Base-by-base conservation (phyloP, 2,888 invertebrate species). In the Agrilus cyanescens region DNA sequence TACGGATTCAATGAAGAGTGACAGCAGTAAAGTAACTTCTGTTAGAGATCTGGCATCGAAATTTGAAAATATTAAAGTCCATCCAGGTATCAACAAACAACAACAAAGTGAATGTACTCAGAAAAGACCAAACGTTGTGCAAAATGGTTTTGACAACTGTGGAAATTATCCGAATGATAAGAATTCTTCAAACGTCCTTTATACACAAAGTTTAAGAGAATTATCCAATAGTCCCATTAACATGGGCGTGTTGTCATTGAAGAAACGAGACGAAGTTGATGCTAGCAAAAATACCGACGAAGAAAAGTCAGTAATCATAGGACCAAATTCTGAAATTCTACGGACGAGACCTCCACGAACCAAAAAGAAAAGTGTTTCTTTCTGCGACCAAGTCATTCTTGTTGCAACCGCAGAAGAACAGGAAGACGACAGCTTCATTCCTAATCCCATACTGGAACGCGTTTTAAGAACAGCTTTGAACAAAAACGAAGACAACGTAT, bases 331-430 rank as follows among this genome's bases (percentile, higher is more conserved):
- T 1, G 55, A 58, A 10, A 69, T 60, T 40, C 67, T 68, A 29
- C 64, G 69, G 1, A 66, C 64, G 44, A 68, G 65, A 53, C 64
- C 66, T 7, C 72, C 76, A 39, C 74, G 82, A 45, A 76, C 79
- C 0, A 88, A 88, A 60, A 91, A 91, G 73, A 94, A 94, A 65
- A 89, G 88, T 44, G 94, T 94, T 4, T 91, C 93, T 0, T 94
- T 94, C 66, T 93, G 91, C 58, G 93, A 93, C 62, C 89, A 93
- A 67, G 90, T 94, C 0, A 90, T 90, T 47, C 68, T 93, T 43
- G 91, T 93, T 10, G 90, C 93, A 4, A 90, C 90, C 1, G 89
- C 90, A 0, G 91, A 93, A 57, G 90, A 91, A 54, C 86, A 90
- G 57, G 89, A 89, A 65, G 87, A 87, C 47, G 89, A 89, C 48